phyloP scores from a whole-genome alignment of 2,797 vertebrate species.

The Ctenopoma kingsleyae region DNA sequence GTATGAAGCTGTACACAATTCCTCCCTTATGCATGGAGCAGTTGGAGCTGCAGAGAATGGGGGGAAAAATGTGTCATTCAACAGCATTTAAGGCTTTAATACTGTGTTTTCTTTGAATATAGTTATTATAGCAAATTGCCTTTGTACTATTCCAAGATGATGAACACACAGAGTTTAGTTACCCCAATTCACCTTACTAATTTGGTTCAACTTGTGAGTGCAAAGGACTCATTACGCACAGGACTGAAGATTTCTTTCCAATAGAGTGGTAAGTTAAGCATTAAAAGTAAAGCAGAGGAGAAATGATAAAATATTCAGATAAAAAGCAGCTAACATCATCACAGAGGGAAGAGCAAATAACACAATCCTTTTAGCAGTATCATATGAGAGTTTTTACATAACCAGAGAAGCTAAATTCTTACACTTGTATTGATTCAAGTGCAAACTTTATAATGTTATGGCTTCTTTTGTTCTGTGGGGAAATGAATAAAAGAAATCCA shows the following conservation, averaged over 20 bases:
- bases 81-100: neutral
- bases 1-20: constrained; percentile 96
- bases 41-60: constrained; percentile 87
- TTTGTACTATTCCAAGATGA: constrained; percentile 1
- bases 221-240: constrained; percentile 49
- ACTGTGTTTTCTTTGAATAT: neutral
- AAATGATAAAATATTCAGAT: constrained; percentile 41
- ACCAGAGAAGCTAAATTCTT: constrained; percentile 27
- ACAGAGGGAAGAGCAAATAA: constrained; percentile 1
- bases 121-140: constrained; percentile 6
- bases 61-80: neutral
- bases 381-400: constrained; percentile 35
- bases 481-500: constrained; percentile 5
- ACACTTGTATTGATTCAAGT: constrained; percentile 5
- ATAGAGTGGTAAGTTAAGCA: constrained; percentile 52
- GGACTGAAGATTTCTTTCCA: constrained; percentile 52
- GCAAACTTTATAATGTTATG: constrained; percentile 9
- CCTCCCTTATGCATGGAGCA: constrained; percentile 94
- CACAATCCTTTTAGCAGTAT: constrained; percentile 28
- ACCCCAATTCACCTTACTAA: constrained; percentile 46
- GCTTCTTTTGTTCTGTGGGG: constrained; percentile 1
- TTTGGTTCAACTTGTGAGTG: constrained; percentile 36
- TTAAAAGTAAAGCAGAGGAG: constrained; percentile 24
- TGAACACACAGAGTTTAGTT: constrained; percentile 1
- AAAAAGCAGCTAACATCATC: constrained; percentile 33